Conservation (phyloP, 2,888 invertebrate genomes). For the Clostera curtula region DNA sequence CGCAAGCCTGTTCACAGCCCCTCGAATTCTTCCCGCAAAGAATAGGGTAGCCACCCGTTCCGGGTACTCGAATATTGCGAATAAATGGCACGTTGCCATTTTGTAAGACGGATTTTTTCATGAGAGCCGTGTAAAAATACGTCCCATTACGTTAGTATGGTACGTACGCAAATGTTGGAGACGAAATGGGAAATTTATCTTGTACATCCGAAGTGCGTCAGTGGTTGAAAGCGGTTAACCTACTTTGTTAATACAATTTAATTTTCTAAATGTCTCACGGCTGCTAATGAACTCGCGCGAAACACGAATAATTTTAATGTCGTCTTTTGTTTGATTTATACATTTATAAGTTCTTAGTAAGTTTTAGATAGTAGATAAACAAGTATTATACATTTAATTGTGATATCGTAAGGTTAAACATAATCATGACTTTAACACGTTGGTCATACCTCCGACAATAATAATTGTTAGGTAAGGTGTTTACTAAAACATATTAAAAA, state of each 20-base stretch:
- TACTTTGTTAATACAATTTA: conserved; percentile 10
- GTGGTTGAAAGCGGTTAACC: conserved; percentile 15
- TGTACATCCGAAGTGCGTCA: conserved; percentile 33
- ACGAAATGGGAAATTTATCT: conserved; percentile 29
- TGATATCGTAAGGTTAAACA: too few relatives aligned
- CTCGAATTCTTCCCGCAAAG: conserved; percentile 56
- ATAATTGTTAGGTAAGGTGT: too few relatives aligned
- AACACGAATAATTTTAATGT: conserved; percentile 11
- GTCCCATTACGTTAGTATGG: conserved; percentile 38
- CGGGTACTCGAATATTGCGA: conserved; percentile 30
- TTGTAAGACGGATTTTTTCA: conserved; percentile 47
- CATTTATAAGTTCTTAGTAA: too few relatives aligned
- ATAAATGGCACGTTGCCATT: conserved; percentile 64
- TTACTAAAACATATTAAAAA: too few relatives aligned
- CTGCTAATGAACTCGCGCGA: conserved; percentile 6
- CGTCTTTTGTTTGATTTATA: conserved; percentile 9
- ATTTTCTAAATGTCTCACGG: conserved; percentile 4
- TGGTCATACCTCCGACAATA: too few relatives aligned
- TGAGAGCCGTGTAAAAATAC: conserved; percentile 55
- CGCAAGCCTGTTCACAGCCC: conserved; percentile 47
- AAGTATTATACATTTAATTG: too few relatives aligned
- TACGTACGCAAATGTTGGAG: conserved; percentile 41
- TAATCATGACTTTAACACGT: too few relatives aligned
- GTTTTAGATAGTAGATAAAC: too few relatives aligned
- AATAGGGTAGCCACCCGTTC: conserved; percentile 45